Evolutionary conservation across 2,797 vertebrate species (phyloP), one percentile per base, ranked within the genome.

Genomic region (Diglossa cyanea): DNA sequence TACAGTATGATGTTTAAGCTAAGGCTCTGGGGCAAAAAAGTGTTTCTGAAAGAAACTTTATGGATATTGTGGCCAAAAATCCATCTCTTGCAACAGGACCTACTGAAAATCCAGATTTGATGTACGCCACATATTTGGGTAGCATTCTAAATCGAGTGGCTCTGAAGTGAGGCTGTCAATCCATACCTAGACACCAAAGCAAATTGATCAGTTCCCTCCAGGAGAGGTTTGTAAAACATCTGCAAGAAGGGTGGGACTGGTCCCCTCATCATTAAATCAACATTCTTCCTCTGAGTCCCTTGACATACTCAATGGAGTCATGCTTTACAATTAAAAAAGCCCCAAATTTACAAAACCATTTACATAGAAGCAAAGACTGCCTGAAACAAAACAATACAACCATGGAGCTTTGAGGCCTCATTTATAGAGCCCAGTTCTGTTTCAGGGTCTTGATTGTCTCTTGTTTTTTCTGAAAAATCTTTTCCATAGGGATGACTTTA

Each of bases 91-190:
- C 51, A 76, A 79, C 7, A 67, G 15, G 19, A 12, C 23, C 33
- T 45, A 14, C 6, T 62, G 47, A 73, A 89, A 73, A 82, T n/a
- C 30, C 39, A 50, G 35, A 47, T 57, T 31, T 35, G 20, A 7
- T 1, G 0, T 16, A 72, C 0, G 0, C 25, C 20, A 31, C 39
- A 37, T 86, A 50, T 70, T 62, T 11, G 9, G 17, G n/a, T 31
- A 31, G 6, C 31, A 57, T 74, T 88, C 35, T 26, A 53, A 65
- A 85, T 11, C 8, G 24, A 70, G 18, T 35, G 13, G 2, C 18
- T 66, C 68, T 89, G 62, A 89, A 75, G 14, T 28, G 24, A 83
- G 53, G 35, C 30, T 87, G 53, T 71, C 61, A 63, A 5, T 45
- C 35, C 21, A 3, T 33, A 61, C 18, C 20, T 58, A 75, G 85